A percentile compares a stretch with the other conserved stretches of the same genome.
phyloP scores from a whole-genome alignment of 2,113 vertebrate species.

The Tetraodon nigroviridis region DNA sequence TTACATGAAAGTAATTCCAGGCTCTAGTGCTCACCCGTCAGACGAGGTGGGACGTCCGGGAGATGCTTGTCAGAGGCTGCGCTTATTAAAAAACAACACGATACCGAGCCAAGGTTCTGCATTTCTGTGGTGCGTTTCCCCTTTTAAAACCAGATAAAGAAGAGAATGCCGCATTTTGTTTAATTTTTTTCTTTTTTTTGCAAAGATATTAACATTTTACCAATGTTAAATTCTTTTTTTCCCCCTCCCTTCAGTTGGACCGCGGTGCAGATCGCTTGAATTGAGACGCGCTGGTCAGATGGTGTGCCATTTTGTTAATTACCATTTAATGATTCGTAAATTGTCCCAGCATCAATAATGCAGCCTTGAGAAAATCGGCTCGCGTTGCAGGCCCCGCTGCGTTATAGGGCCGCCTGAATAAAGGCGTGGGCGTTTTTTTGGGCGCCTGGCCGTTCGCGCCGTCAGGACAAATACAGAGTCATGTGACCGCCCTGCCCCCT shows the following conservation, averaged over 20 bases:
- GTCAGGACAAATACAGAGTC: conserved; percentile 52
- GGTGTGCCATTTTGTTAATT: conserved; percentile 55
- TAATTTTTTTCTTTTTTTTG: neutral
- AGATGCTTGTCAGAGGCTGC: conserved; percentile 14
- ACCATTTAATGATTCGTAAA: conserved; percentile 59
- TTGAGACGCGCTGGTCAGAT: conserved; percentile 33
- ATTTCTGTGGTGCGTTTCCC: conserved; percentile 22
- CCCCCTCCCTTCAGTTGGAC: conserved; percentile 19
- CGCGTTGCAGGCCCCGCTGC: conserved; percentile 34
- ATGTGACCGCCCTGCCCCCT: conserved; percentile 42
- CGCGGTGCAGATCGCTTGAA: conserved; percentile 63
- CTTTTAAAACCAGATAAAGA: conserved; percentile 26
- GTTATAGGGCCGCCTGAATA: neutral
- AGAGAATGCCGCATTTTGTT: conserved; percentile 13
- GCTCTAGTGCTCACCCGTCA: conserved; percentile 35
- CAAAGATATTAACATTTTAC: conserved; percentile 24
- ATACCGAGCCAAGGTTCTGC: conserved; percentile 52
- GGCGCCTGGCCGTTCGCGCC: conserved; percentile 36
- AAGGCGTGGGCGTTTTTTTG: conserved; percentile 23
- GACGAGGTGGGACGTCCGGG: conserved; percentile 16
- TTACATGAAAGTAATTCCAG: conserved; percentile 54
- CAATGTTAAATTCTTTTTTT: too few species aligned
- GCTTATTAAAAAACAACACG: conserved; percentile 17
- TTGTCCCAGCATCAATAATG: conserved; percentile 55
- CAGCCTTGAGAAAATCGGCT: conserved; percentile 45